Base-by-base conservation (phyloP, 2,888 invertebrate genomes). In the Cataglyphis cursor region DNA sequence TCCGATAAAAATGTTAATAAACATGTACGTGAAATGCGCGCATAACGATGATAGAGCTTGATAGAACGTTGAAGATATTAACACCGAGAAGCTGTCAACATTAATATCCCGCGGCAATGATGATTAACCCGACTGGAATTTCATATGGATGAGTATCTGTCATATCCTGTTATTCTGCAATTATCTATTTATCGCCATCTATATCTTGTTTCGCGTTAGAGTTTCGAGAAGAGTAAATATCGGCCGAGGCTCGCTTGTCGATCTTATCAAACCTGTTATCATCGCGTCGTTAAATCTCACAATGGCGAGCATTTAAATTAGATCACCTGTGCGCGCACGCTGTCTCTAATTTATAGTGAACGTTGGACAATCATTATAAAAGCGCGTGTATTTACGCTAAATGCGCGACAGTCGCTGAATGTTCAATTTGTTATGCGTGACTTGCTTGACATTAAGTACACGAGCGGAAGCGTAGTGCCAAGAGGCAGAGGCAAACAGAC, bases 401-500 rank as follows among this genome's bases (percentile, higher is more conserved):
- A 65, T 62, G 76, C 62, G 76, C 75, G 81, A 81, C 81, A 75
- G 75, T 81, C 75, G 62, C 41, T 74, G 75, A 75, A 75, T 64
- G 75, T 75, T 81, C 64, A 75, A 75, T 78, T 66, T 51, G 64
- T 64, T 31, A 83, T 84, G 81, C 81, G 72, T 81, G 89, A 83
- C 85, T 86, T 85, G 87, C 82, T 80, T 78, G 85, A 84, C 85
- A 84, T 87, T 90, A 88, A 86, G 86, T 59, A 73, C 85, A 83
- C 76, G 83, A 80, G 38, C 66, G 84, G 82, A 82, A 84, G 73
- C 88, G 83, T 88, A 88, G 88, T 87, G 91, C 89, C 90, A 90
- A 86, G 91, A 91, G 90, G 89, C 90, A 90, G 90, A 92, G 90
- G 87, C 88, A 90, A 91, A 90, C 86, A 89, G 87, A 91, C 88